Evolutionary conservation across 2,797 vertebrate species (phyloP), one percentile per base, ranked within the genome.

Genomic region (Sebastiscus albofasciatus): DNA sequence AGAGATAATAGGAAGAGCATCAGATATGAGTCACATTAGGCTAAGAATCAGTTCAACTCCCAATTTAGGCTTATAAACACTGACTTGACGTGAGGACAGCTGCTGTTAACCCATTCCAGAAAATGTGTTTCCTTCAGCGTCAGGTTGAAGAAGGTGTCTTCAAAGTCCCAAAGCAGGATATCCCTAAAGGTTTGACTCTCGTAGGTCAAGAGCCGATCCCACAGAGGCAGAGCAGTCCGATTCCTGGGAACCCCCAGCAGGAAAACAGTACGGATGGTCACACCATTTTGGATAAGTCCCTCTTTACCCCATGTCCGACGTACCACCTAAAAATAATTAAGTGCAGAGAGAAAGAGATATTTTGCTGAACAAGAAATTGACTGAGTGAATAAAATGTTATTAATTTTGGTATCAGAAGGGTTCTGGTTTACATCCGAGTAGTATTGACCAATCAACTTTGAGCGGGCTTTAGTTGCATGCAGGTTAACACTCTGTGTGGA

Each of bases 121-220:
- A 99, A 99, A 87, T 99, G 97, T 0, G 97, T 98, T 94, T 99
- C 99, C 92, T 99, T 99, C 72, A 99, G 96, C 0, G 99, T 99
- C 86, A 99, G 90, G 86, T 99, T 99, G 94, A 99, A 99, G 91
- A 99, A 99, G 0, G 98, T 99, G 92, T 99, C 98, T 2, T 97
- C 94, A 75, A 99, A 99, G 87, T 97, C 97, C 99, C 99, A 99
- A 18, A 99, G 96, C 74, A 99, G 93, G 82, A 99, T 95, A 76
- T 99, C 99, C 7, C 83, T 75, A 14, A 97, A 99, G 0, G 91
- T 86, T 0, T 93, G 92, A 61, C 97, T 99, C 93, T 99, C 98
- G 2, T 98, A 97, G 5, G 89, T 93, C 90, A 99, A 80, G 39
- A 99, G 96, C 3, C 91, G 94, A 42, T 97, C 96, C 99, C 99